These are phyloP conservation scores for Nephrotoma appendiculata DNA, from an alignment of 2,888 invertebrate genomes.

Conservation along the genomic window DNA sequence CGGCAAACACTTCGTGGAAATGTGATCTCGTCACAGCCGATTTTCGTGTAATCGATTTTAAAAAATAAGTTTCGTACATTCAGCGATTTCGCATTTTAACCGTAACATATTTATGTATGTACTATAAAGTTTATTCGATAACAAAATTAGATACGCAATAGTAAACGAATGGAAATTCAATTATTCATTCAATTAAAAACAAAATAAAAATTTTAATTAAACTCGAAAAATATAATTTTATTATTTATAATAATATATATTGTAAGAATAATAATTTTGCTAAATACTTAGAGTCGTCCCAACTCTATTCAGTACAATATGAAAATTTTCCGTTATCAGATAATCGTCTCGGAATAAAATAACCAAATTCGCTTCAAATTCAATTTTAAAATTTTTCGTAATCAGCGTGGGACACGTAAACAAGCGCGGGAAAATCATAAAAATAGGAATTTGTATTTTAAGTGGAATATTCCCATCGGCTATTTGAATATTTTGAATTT, in stretches of 20 bases:
- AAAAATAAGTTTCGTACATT: too few relatives aligned
- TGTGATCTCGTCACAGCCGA: too few relatives aligned
- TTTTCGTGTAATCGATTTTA: too few relatives aligned
- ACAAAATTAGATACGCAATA: too few relatives aligned
- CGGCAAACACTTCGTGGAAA: too few relatives aligned
- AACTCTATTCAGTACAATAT: conserved; percentile 23
- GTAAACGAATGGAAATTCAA: too few relatives aligned
- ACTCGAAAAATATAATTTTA: not conserved
- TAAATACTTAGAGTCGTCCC: not conserved
- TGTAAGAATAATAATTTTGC: not conserved
- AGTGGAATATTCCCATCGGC: conserved; percentile 82
- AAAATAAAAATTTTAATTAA: too few relatives aligned
- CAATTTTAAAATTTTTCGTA: conserved; percentile 88
- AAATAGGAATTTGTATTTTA: conserved; percentile 71
- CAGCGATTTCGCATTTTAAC: too few relatives aligned
- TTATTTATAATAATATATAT: not conserved
- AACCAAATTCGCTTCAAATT: conserved; percentile 89
- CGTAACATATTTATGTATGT: too few relatives aligned
- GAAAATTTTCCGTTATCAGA: conserved; percentile 89
- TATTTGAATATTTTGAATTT: conserved; percentile 96
- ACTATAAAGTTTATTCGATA: too few relatives aligned
- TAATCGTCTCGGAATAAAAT: conserved; percentile 88
- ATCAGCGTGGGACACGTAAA: conserved; percentile 89
- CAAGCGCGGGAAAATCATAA: conserved; percentile 89
- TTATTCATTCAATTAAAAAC: too few relatives aligned